Conservation (phyloP, 2,888 invertebrate genomes). For the Ophion slaviceki region DNA sequence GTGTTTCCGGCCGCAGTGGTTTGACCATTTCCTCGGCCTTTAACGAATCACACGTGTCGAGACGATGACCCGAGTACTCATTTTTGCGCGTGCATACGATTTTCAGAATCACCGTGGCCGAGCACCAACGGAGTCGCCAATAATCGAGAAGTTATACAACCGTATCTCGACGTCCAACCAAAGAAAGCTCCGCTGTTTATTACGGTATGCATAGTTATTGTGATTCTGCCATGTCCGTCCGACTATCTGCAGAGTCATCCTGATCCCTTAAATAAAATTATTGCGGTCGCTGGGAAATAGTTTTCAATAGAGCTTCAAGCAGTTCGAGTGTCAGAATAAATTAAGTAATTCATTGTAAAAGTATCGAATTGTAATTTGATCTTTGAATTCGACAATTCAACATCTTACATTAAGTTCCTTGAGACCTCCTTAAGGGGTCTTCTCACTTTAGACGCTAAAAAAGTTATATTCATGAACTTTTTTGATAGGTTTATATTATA, state of each 20-base stretch:
- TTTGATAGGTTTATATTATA: too few relatives aligned
- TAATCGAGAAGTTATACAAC: constrained; percentile 80
- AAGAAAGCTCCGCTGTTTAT: constrained; percentile 88
- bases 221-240: not conserved
- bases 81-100: constrained; percentile 42
- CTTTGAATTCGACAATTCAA: too few relatives aligned
- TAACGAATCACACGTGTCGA: not conserved
- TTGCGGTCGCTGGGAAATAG: not conserved
- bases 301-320: too few relatives aligned
- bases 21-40: constrained; percentile 35
- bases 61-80: constrained; percentile 5
- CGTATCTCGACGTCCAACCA: constrained; percentile 83
- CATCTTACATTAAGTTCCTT: too few relatives aligned
- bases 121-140: constrained; percentile 75
- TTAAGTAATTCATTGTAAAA: too few relatives aligned
- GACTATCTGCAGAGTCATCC: too few relatives aligned
- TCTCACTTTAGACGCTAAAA: too few relatives aligned
- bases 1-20: constrained; percentile 39
- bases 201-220: constrained; percentile 85
- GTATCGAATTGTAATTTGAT: too few relatives aligned
- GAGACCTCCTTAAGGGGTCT: too few relatives aligned
- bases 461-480: too few relatives aligned
- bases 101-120: constrained; percentile 82
- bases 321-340: too few relatives aligned
- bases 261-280: not conserved